Evolutionary conservation across 2,888 invertebrate species (phyloP).

Genomic region (Melikaiella ostensackeni): DNA sequence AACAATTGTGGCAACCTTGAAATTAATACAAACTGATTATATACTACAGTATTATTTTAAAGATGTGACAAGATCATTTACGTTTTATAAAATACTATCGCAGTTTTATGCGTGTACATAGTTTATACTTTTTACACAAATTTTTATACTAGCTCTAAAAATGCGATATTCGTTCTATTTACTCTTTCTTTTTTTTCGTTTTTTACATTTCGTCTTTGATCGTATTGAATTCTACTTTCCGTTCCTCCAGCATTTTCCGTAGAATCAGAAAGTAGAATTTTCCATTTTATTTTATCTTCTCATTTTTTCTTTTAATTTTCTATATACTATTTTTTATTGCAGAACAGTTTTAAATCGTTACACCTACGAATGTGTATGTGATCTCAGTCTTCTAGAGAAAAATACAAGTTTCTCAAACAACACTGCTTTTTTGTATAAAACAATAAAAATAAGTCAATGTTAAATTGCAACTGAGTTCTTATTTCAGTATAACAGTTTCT

Average conservation of each 20-base stretch:
- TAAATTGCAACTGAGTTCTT: slow-evolving; percentile 2
- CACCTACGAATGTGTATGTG: slow-evolving; percentile 2
- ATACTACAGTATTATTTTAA: slow-evolving; percentile 35
- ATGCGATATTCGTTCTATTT: not conserved
- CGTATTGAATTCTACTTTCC: not conserved
- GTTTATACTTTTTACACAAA: slow-evolving; percentile 33
- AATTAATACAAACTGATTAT: not conserved
- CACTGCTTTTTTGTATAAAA: slow-evolving; percentile 27
- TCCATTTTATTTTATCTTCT: not conserved
- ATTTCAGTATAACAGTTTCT: not conserved
- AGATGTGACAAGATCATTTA: slow-evolving; percentile 19
- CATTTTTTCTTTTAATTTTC: not conserved
- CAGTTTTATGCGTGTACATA: slow-evolving; percentile 36
- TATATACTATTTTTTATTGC: not conserved
- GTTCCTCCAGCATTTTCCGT: not conserved
- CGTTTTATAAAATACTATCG: slow-evolving; percentile 23
- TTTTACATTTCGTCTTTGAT: not conserved
- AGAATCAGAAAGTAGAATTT: not conserved
- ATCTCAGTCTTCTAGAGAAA: slow-evolving; percentile 23
- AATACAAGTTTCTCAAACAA: slow-evolving; percentile 12
- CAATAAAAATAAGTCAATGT: slow-evolving; percentile 9
- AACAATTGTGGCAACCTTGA: not conserved
- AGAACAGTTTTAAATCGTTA: not conserved
- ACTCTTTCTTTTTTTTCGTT: slow-evolving; percentile 16
- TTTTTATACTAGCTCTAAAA: slow-evolving; percentile 23